Evolutionary conservation across 2,113 vertebrate species (phyloP).

Genomic region (Delphinus delphis): DNA sequence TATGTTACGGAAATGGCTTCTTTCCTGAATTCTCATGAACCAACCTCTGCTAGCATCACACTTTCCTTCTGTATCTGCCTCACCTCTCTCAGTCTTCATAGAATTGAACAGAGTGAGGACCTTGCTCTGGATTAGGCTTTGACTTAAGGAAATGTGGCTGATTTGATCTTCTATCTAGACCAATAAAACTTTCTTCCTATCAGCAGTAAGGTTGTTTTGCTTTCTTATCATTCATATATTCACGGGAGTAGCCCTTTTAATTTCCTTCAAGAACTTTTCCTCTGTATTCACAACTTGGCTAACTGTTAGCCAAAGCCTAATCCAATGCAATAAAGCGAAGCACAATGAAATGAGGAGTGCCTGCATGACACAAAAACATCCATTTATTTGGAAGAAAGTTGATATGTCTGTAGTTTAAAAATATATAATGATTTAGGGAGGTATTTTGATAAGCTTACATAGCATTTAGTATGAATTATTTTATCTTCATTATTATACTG

Average conservation of each 20-base stretch:
- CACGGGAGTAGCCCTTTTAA: neutral
- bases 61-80: neutral
- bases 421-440: neutral
- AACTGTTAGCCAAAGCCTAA: neutral
- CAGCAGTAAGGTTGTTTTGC: neutral
- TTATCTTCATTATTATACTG: neutral
- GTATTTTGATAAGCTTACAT: neutral
- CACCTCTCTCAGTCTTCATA: neutral
- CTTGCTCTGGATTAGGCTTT: neutral
- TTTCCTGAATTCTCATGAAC: neutral
- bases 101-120: neutral
- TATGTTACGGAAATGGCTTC: neutral
- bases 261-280: neutral
- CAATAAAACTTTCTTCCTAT: neutral
- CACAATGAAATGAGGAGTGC: neutral
- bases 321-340: neutral
- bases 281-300: neutral
- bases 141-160: neutral
- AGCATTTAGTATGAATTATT: neutral
- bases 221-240: neutral
- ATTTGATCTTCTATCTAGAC: neutral
- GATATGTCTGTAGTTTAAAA: neutral
- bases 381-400: constrained; percentile 15
- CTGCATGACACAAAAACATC: neutral
- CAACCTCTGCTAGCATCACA: neutral